Evolutionary conservation across 2,888 invertebrate species (phyloP).

Genomic region (Acanthosepion esculentum): DNA sequence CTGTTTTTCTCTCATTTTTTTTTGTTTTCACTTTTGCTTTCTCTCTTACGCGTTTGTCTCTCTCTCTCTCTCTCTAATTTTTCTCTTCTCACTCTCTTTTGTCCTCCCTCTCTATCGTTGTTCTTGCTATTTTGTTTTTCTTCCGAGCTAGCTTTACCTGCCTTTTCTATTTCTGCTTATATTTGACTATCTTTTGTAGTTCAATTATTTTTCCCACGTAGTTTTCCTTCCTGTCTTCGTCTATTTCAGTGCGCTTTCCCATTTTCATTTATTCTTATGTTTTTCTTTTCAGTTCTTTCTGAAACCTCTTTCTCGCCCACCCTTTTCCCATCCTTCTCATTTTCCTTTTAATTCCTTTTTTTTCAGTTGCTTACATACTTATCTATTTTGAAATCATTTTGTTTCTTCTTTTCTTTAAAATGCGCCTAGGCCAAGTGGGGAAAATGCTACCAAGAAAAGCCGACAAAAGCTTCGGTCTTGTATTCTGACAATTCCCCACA

Average conservation of each 20-base stretch:
- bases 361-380: background rate
- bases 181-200: too few species aligned
- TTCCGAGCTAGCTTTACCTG: background rate
- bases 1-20: accelerated
- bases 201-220: too few species aligned
- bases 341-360: background rate
- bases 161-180: background rate
- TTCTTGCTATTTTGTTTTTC: background rate
- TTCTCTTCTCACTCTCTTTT: background rate
- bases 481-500: background rate
- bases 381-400: background rate
- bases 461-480: background rate
- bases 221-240: too few species aligned
- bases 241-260: background rate
- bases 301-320: accelerated
- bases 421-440: background rate
- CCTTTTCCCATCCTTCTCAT: background rate
- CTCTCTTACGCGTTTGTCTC: too few species aligned
- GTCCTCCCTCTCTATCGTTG: accelerated
- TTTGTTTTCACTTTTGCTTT: background rate
- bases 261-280: too few species aligned
- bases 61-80: too few species aligned
- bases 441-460: background rate
- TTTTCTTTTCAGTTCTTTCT: background rate
- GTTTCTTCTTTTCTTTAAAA: background rate